Conservation (phyloP, 2,113 vertebrate genomes). For the Archilochus colubris region DNA sequence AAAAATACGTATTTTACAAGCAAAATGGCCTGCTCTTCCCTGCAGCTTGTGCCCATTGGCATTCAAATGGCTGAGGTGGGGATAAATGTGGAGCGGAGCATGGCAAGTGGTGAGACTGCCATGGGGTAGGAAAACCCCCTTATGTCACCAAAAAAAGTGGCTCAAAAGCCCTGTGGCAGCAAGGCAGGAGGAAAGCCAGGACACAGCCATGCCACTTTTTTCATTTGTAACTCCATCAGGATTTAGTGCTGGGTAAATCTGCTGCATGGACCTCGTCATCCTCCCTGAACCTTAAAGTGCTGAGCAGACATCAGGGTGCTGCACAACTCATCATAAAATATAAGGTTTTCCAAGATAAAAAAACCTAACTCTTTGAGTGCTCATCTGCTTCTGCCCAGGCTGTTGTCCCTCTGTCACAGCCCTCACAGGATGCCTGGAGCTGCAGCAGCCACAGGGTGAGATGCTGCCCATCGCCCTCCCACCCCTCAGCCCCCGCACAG, state of each 20-base stretch:
- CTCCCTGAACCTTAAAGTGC: background rate
- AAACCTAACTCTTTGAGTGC: background rate
- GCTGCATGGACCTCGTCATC: slow-evolving; percentile 15
- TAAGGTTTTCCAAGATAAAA: slow-evolving; percentile 20
- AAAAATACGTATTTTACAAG: background rate
- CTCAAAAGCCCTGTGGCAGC: background rate
- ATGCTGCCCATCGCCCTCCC: background rate
- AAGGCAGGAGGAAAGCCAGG: background rate
- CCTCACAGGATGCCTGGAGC: background rate
- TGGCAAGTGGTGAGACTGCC: background rate
- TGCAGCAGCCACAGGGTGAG: background rate
- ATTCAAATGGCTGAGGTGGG: background rate
- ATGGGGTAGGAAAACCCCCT: background rate
- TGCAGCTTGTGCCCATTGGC: background rate
- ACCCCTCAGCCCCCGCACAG: background rate
- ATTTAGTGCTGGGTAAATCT: background rate
- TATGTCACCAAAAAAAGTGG: background rate
- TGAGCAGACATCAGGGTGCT: slow-evolving; percentile 38
- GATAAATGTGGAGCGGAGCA: background rate
- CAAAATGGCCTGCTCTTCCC: background rate
- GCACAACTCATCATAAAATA: slow-evolving; percentile 23
- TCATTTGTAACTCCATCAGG: background rate
- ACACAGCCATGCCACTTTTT: background rate
- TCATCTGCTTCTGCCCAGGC: background rate
- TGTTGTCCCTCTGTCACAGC: background rate